Percentiles rank a stretch among this genome's conserved stretches.
These are phyloP conservation scores for Calameuta idolon DNA, from an alignment of 2,888 invertebrate genomes.

Conservation along the genomic window DNA sequence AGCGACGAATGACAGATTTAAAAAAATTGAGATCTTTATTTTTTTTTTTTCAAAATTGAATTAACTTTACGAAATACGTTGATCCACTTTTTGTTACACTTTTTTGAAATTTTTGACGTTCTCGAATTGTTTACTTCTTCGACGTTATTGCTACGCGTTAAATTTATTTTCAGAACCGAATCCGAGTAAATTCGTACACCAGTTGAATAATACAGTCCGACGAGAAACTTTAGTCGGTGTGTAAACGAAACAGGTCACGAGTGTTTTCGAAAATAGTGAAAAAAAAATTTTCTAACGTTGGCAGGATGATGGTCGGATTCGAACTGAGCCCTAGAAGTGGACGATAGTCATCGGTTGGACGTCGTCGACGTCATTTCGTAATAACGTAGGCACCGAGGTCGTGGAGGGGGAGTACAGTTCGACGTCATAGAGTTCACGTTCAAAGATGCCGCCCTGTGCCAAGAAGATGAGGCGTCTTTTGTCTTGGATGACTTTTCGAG, in stretches of 20 bases:
- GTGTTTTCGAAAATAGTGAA: background rate
- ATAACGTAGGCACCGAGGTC: slow-evolving; percentile 7
- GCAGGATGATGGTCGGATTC: background rate
- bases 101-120: rapidly evolving
- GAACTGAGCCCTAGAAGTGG: slow-evolving; percentile 14
- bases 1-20: background rate
- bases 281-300: background rate
- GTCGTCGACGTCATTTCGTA: slow-evolving; percentile 16
- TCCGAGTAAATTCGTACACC: background rate
- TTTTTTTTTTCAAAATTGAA: background rate
- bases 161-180: background rate
- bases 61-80: background rate
- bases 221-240: too few species aligned
- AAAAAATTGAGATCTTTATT: too few species aligned
- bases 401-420: slow-evolving; percentile 9
- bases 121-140: background rate
- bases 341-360: slow-evolving; percentile 20
- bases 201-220: background rate
- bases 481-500: background rate
- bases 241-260: background rate
- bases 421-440: background rate
- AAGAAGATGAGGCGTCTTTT: background rate
- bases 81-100: background rate
- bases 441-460: background rate
- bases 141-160: background rate